Evolutionary conservation across 2,797 vertebrate genomes (phyloP).

Genomic region (Thalassophryne amazonica): DNA sequence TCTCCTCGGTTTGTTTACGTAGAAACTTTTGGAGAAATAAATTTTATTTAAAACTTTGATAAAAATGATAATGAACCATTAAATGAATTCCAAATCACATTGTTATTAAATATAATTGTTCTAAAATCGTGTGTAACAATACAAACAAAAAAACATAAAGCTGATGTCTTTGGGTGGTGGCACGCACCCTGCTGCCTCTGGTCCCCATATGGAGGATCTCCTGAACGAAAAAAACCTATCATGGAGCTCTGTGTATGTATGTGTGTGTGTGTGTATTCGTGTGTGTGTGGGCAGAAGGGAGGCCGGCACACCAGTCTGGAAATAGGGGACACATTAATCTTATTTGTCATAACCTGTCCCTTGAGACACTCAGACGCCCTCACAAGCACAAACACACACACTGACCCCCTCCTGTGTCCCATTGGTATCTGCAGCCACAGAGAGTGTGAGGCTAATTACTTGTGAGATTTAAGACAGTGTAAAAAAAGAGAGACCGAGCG

Average conservation of each 20-base stretch:
- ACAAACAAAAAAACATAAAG: constrained; percentile 49
- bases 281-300: constrained; percentile 33
- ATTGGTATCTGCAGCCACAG: constrained; percentile 68
- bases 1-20: neutral
- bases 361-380: constrained; percentile 61
- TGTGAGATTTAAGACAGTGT: constrained; percentile 78
- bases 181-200: constrained; percentile 29
- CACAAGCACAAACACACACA: constrained; percentile 17
- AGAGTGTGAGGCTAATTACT: constrained; percentile 78
- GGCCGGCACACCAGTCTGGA: constrained; percentile 77
- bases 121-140: constrained; percentile 32
- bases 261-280: constrained; percentile 27
- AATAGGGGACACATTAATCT: constrained; percentile 83
- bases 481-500: constrained; percentile 72
- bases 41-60: neutral
- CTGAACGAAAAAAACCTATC: constrained; percentile 72
- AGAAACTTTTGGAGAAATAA: neutral
- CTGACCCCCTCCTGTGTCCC: constrained; percentile 67
- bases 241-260: constrained; percentile 54
- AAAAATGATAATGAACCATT: no score
- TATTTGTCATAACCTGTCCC: constrained; percentile 85
- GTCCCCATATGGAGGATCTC: constrained; percentile 76
- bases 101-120: constrained; percentile 19
- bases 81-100: no score
- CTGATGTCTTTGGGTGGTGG: constrained; percentile 27